Percentiles rank a stretch among this genome's conserved stretches.
These are phyloP conservation scores for Anolis carolinensis DNA, from an alignment of 2,113 vertebrate genomes.

Conservation along the genomic window DNA sequence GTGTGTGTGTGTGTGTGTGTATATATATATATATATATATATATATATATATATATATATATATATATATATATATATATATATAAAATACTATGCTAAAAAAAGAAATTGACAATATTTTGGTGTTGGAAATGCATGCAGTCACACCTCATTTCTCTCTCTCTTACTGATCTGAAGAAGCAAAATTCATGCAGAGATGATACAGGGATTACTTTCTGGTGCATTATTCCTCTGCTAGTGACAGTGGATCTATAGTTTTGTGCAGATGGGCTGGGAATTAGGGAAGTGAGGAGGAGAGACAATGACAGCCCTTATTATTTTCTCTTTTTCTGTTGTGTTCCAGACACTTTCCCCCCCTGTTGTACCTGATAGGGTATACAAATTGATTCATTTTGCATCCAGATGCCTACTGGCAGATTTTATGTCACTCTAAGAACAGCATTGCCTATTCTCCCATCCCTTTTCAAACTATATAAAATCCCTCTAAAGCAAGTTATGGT, in stretches of 20 bases:
- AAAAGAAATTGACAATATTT: neutral
- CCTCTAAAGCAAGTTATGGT: constrained; percentile 25
- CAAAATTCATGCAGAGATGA: neutral
- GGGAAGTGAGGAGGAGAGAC: neutral
- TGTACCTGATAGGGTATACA: constrained; percentile 29
- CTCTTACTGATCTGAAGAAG: neutral
- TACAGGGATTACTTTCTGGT: constrained; percentile 5
- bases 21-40: too few species aligned
- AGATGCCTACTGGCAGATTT: constrained; percentile 4
- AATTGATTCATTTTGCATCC: constrained; percentile 31
- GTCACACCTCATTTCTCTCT: neutral
- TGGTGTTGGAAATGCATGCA: neutral
- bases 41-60: too few species aligned
- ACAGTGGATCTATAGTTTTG: constrained; percentile 31
- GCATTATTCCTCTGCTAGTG: neutral
- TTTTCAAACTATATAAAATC: constrained; percentile 7
- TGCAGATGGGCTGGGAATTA: constrained; percentile 15
- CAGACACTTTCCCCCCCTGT: constrained; percentile 22
- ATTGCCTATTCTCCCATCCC: constrained; percentile 6
- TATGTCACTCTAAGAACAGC: constrained; percentile 43
- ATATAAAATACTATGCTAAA: neutral
- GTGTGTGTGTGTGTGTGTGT: too few species aligned
- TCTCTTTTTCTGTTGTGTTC: constrained; percentile 30
- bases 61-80: too few species aligned
- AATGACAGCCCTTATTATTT: constrained; percentile 4